phyloP scores from a whole-genome alignment of 2,888 invertebrate genomes.

The Malthinus flaveolus region DNA sequence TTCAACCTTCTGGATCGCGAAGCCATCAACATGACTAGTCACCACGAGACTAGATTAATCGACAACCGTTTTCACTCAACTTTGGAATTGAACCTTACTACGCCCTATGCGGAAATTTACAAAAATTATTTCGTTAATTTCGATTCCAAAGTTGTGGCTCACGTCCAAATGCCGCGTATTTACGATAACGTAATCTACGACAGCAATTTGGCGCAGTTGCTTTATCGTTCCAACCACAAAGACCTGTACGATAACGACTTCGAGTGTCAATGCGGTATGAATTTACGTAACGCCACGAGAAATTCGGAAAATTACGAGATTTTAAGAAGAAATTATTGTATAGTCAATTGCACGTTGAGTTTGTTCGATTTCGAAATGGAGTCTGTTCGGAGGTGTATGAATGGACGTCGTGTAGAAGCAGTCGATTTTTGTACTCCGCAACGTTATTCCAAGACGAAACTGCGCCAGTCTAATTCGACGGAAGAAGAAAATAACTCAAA shows the following conservation, averaged over 20 bases:
- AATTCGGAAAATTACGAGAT: constrained; percentile 18
- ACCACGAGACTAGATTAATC: constrained; percentile 14
- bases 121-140: constrained; percentile 14
- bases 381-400: constrained; percentile 10
- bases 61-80: constrained; percentile 7
- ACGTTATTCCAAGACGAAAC: neutral
- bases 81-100: constrained; percentile 10
- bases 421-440: constrained; percentile 9
- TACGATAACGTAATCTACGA: constrained; percentile 12
- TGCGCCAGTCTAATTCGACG: neutral
- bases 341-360: constrained; percentile 12
- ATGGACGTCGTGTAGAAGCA: constrained; percentile 2
- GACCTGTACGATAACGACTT: constrained; percentile 20
- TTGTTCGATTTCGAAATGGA: constrained; percentile 21
- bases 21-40: constrained; percentile 4
- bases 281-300: constrained; percentile 9
- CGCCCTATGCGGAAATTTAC: constrained; percentile 17
- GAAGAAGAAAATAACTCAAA: neutral
- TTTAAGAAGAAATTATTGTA: constrained; percentile 20
- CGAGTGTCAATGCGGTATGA: constrained; percentile 11
- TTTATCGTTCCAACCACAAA: constrained; percentile 12
- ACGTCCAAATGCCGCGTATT: constrained; percentile 1
- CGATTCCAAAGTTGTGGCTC: neutral
- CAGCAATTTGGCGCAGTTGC: neutral
- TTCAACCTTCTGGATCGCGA: neutral